Percentiles rank a stretch among this genome's conserved stretches.
Evolutionary conservation across 2,113 vertebrate species (phyloP).

Genomic region (Martes martes): DNA sequence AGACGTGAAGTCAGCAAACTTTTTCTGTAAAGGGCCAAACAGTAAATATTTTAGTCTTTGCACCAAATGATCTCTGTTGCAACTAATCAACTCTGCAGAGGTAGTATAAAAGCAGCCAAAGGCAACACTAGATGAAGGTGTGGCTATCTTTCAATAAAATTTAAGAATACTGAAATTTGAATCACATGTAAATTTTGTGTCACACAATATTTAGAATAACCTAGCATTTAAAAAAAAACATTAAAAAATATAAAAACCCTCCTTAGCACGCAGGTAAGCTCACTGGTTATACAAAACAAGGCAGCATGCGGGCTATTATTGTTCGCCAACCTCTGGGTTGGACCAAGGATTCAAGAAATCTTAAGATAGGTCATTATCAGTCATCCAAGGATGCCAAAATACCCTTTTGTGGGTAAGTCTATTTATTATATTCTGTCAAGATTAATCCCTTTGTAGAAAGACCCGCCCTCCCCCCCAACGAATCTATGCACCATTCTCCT

Average conservation of each 20-base stretch:
- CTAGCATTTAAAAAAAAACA: not conserved
- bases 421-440: conserved; percentile 5
- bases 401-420: not conserved
- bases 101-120: not conserved
- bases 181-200: not conserved
- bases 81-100: not conserved
- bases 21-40: not conserved
- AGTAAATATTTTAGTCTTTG: not conserved
- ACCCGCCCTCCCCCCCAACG: not conserved
- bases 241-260: not conserved
- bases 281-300: conserved; percentile 3
- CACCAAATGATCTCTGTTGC: not conserved
- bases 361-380: not conserved
- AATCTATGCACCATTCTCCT: not conserved
- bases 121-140: not conserved
- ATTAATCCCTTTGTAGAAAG: conserved; percentile 1
- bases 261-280: not conserved
- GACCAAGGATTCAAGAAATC: not conserved
- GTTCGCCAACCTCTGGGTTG: not conserved
- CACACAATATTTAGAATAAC: not conserved
- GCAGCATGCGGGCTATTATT: not conserved
- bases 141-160: not conserved
- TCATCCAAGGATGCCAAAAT: not conserved
- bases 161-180: conserved; percentile 1
- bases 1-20: not conserved